Evolutionary conservation across 2,888 invertebrate species (phyloP), one percentile per base, ranked within the genome.

Genomic region (Digitonthophagus gazella): DNA sequence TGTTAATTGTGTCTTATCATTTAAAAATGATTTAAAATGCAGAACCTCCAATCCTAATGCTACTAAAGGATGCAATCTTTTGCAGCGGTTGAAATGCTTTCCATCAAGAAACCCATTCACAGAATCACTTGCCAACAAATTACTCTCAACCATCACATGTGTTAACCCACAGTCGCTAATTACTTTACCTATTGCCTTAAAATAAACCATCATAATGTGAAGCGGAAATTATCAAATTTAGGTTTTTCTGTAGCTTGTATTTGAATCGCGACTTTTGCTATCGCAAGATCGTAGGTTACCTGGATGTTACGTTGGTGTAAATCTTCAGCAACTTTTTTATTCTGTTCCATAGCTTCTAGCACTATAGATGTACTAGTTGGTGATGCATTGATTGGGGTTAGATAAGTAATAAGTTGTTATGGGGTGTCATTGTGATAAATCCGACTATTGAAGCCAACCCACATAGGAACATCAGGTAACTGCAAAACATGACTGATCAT

Each of bases 261-360:
- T 58, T 77, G 74, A 73, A 77, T 74, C 8, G 69, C 71, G 22
- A 72, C 18, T 71, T 71, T 73, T 3, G 70, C 69, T 56, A 74
- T 80, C 0, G 77, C 77, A 64, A 79, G 75, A 75, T 80, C 79
- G 67, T 79, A 79, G 3, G 79, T 76, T 5, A 75, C 78, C 5
- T 72, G 74, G 64, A 79, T 77, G 6, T 74, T 6, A 66, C 20
- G 2, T 71, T 79, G 75, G 0, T 73, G 1, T 74, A 76, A 77
- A 65, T 76, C 72, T 69, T 72, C 71, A 67, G 76, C 74, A 69
- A 77, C 72, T 70, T 76, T 67, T 74, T 55, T 65, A 6, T 74
- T 71, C 57, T 69, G 69, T 16, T 68, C 71, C 4, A 78, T 28
- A 57, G 79, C 80, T 74, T 78, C 75, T 15, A 76, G n/a, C 4